These are phyloP conservation scores for Typhlichthys eigenmanni DNA, from an alignment of 2,797 vertebrate species.

Conservation along the genomic window DNA sequence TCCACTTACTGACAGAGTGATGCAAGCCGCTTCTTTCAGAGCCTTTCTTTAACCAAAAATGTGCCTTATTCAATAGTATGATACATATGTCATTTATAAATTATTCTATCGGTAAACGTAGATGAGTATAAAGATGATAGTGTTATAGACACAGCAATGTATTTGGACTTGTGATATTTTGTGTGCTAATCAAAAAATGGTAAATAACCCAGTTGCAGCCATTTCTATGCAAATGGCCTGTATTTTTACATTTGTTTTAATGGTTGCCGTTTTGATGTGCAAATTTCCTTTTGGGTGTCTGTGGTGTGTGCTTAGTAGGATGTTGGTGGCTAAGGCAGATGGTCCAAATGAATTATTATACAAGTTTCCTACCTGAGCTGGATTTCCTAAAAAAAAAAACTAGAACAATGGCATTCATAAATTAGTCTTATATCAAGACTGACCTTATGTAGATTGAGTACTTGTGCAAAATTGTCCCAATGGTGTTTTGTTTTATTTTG, in stretches of 20 bases:
- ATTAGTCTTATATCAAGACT: conserved; percentile 66
- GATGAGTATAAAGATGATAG: conserved; percentile 49
- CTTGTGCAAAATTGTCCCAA: conserved; percentile 73
- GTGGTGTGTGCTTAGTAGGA: conserved; percentile 77
- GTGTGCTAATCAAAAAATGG: conserved; percentile 72
- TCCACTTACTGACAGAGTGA: conserved; percentile 66
- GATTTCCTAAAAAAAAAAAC: conserved; percentile 51
- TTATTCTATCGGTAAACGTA: conserved; percentile 67
- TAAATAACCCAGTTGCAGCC: conserved; percentile 73
- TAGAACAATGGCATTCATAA: conserved; percentile 57
- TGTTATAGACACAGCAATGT: conserved; percentile 79
- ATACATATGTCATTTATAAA: conserved; percentile 72
- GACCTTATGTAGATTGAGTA: conserved; percentile 72
- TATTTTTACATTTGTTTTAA: conserved; percentile 67
- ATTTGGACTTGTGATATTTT: conserved; percentile 76
- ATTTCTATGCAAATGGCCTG: conserved; percentile 63
- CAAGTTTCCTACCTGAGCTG: conserved; percentile 68
- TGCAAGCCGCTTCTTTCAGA: conserved; percentile 78
- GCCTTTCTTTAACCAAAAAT: conserved; percentile 82
- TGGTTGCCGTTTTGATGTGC: conserved; percentile 67
- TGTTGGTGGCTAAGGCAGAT: conserved; percentile 65
- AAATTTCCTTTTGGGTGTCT: conserved; percentile 75
- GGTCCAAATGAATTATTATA: conserved; percentile 67
- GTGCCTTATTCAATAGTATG: conserved; percentile 80
- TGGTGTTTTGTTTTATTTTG: conserved; percentile 65